Base-by-base conservation (phyloP, 2,797 vertebrate genomes). In the Acanthurus leucopareius region DNA sequence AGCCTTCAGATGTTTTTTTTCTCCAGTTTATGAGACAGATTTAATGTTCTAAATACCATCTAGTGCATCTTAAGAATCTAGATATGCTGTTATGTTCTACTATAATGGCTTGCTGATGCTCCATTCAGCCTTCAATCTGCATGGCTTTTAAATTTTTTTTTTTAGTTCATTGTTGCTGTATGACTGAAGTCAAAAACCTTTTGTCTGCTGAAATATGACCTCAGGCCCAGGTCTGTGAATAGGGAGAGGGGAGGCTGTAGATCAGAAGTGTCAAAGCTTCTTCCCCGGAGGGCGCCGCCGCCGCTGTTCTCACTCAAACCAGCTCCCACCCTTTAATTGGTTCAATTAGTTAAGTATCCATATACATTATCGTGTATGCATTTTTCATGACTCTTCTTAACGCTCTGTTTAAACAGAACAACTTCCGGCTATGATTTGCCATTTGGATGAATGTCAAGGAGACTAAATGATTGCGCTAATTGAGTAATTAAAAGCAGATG, bases 401-500 rank as follows among this genome's bases (percentile, higher is more conserved):
- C 90, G 89, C 91, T 93, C 92, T 79, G 92, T 86, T 93, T 89
- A 73, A 93, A 94, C 84, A 68, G 86, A 93, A 93, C 91, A 91
- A 95, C 94, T 95, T 93, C 94, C 91, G 91, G 93, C 93, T 90
- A 95, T 92, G 93, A 95, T 94, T 94, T 94, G 92, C 92, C 92
- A 94, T 95, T 95, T 93, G 87, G 93, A 93, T 91, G 93, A 92
- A 93, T 93, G 94, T 95, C 93, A 94, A 92, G 87, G 90, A 92
- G 93, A 90, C 92, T 94, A 95, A 95, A 92, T 93, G 93, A 95
- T 94, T 85, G 93, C 79, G 86, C 95, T 96, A 96, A 95, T 95
- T 95, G 94, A 95, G 94, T 95, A 96, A 96, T 95, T 96, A 96
- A 95, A 95, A 93, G 93, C 95, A 96, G 95, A 95, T 95, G 95